Percentiles rank a stretch among this genome's conserved stretches.
phyloP scores from a whole-genome alignment of 2,797 vertebrate genomes.

The Eulemur coronatus region DNA sequence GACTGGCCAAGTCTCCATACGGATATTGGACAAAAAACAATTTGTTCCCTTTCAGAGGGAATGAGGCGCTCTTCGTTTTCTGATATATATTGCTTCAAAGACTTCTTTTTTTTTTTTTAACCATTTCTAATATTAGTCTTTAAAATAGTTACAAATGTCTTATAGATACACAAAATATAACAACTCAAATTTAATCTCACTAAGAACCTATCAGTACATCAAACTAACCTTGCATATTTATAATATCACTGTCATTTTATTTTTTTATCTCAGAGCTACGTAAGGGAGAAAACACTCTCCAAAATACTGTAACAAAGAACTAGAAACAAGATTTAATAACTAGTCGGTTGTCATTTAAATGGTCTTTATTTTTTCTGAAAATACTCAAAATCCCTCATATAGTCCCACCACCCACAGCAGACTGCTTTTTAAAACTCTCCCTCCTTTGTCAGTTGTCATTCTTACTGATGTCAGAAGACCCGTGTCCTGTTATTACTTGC shows the following conservation, averaged over 20 bases:
- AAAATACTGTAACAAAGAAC: background rate
- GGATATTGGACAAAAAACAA: background rate
- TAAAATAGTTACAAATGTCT: background rate
- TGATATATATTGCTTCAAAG: background rate
- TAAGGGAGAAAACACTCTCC: background rate
- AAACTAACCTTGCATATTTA: background rate
- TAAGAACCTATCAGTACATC: background rate
- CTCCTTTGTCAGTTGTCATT: background rate
- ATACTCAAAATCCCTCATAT: background rate
- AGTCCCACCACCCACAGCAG: background rate
- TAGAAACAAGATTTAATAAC: background rate
- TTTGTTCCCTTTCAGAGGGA: background rate
- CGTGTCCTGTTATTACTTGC: background rate
- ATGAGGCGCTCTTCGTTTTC: background rate
- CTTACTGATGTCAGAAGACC: background rate
- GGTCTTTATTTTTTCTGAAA: background rate
- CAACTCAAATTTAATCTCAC: background rate
- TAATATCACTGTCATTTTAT: background rate
- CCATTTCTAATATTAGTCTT: background rate
- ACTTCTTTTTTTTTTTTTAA: background rate
- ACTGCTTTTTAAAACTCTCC: background rate
- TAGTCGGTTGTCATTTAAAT: background rate
- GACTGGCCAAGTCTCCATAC: background rate
- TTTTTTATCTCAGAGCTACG: background rate
- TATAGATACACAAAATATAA: background rate